Base-by-base conservation (phyloP, 2,113 vertebrate species). In the Takifugu bimaculatus region DNA sequence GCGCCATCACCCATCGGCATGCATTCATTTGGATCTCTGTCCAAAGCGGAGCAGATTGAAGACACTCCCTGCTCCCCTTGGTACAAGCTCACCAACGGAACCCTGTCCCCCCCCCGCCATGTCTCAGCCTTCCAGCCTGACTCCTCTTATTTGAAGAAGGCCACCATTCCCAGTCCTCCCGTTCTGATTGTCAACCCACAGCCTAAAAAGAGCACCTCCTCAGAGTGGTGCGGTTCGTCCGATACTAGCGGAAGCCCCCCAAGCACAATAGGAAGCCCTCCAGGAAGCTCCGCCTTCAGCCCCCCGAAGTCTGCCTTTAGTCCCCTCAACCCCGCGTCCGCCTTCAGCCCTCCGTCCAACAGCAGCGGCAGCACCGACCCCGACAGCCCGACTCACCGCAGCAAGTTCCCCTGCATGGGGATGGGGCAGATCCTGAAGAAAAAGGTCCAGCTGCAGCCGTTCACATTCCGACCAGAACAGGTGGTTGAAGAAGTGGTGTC, bases 111-210 rank as follows among this genome's bases (percentile, higher is more conserved):
- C 0, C 90, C 89, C 0, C 88, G 90, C n/a, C 90, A 92, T 3
- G 85, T 89, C 44, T 91, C 90, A 1, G 90, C 90, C 54, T 91
- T 91, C 65, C 89, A 90, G 25, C 87, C 89, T 0, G 91, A 92
- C 73, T 91, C 83, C 1, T 89, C 91, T 15, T 92, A 92, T 71
- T 70, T 92, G 57, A 92, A 92, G 66, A 92, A 92, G 64, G 90
- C 90, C 53, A 90, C 87, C 0, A 90, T 92, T 60, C 91, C 90
- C 51, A 90, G 83, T 60, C 89, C 88, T 0, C 91, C 90, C 0
- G 85, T 90, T 13, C 80, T 89, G 25, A 83, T 86, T 10, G 80
- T 80, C 26, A 85, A 88, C 74, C 89, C 90, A 2, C 88, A 87
- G 75, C 89, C 87, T 44, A 93, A 88, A 72, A 91, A 89, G 74